phyloP scores from a whole-genome alignment of 2,888 invertebrate genomes.

The Octodonta nipae region DNA sequence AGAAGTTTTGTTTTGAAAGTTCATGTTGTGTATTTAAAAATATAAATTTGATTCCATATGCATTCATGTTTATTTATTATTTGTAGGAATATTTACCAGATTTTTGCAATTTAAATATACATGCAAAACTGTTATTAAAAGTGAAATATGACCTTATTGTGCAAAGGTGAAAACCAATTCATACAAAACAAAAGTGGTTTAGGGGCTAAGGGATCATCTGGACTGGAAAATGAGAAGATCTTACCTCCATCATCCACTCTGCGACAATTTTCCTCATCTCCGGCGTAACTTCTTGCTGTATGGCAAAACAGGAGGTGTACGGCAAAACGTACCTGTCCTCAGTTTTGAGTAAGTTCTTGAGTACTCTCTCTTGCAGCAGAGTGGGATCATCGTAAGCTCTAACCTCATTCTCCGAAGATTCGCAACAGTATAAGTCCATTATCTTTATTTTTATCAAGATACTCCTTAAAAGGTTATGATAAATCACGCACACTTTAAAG shows the following conservation, averaged over 20 bases:
- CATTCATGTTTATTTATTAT: too few relatives aligned
- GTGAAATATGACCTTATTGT: too few relatives aligned
- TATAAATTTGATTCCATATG: too few relatives aligned
- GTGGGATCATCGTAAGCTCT: constrained; percentile 51
- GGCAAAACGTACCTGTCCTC: constrained; percentile 74
- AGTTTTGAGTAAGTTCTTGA: constrained; percentile 67
- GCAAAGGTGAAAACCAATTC: too few relatives aligned
- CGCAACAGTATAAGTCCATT: constrained; percentile 34
- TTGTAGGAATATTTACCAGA: too few relatives aligned
- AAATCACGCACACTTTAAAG: constrained; percentile 14
- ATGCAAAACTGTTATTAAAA: too few relatives aligned
- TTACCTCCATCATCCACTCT: constrained; percentile 96
- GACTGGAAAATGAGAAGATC: constrained; percentile 7
- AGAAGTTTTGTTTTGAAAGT: too few relatives aligned
- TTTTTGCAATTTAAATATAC: too few relatives aligned
- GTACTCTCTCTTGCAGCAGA: constrained; percentile 59
- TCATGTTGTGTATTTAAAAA: too few relatives aligned
- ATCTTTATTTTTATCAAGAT: constrained; percentile 10
- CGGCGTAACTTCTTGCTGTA: constrained; percentile 80
- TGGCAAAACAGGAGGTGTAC: constrained; percentile 56
- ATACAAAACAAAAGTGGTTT: too few relatives aligned
- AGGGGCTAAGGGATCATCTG: not conserved
- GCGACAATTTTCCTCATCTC: constrained; percentile 85
- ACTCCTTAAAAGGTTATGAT: constrained; percentile 6
- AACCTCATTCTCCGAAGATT: constrained; percentile 28